phyloP scores from a whole-genome alignment of 1,140 invertebrate species.

The Geopemphigus sp. region DNA sequence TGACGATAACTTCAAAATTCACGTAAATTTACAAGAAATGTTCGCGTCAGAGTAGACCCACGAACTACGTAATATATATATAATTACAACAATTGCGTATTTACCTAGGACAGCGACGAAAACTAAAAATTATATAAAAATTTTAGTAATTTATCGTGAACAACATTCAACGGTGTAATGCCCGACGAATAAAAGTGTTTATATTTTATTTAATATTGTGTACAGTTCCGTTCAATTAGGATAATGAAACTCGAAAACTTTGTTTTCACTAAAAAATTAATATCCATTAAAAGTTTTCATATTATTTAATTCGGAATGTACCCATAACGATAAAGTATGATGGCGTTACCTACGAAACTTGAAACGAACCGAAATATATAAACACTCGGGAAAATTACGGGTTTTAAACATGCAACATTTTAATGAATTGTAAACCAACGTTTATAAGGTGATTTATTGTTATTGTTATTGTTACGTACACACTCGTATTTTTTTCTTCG shows the following conservation, averaged over 20 bases:
- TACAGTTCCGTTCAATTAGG: slow-evolving; percentile 8
- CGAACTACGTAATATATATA: no score
- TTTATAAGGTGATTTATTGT: background rate
- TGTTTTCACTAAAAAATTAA: slow-evolving; percentile 30
- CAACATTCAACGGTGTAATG: background rate
- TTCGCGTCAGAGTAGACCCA: no score
- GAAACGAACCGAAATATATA: background rate
- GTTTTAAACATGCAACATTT: slow-evolving; percentile 11
- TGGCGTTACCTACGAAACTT: background rate
- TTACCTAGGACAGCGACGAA: no score
- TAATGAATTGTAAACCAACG: background rate
- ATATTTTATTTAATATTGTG: background rate
- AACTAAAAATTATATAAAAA: no score
- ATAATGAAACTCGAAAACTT: slow-evolving; percentile 29
- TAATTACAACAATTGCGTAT: no score
- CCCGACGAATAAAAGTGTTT: no score
- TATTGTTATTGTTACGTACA: background rate
- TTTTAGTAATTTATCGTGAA: background rate
- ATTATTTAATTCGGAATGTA: slow-evolving; percentile 4
- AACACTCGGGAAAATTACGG: background rate
- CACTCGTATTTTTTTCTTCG: no score
- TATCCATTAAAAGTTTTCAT: slow-evolving; percentile 37
- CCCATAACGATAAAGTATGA: no score
- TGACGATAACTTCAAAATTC: no score
- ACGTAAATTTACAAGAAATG: no score